Evolutionary conservation across 2,113 vertebrate species (phyloP).

Genomic region (Hippopotamus amphibius): DNA sequence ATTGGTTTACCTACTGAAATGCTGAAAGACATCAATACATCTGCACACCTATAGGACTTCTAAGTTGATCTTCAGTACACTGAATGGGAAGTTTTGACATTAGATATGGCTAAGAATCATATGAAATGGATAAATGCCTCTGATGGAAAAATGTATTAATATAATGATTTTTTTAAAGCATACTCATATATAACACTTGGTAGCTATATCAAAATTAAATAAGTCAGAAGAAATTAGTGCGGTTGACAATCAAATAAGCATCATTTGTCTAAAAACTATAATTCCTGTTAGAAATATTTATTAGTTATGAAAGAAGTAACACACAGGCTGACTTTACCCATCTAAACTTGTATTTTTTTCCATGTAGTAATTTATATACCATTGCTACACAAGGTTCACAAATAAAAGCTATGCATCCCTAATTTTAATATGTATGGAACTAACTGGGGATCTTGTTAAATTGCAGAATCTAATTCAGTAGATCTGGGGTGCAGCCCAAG

Average conservation of each 20-base stretch:
- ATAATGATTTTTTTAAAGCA: background rate
- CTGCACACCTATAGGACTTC: background rate
- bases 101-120: background rate
- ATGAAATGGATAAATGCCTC: background rate
- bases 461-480: background rate
- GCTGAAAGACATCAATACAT: background rate
- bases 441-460: background rate
- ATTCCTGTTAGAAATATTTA: background rate
- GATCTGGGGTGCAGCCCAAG: rapidly evolving
- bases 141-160: background rate
- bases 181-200: background rate
- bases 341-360: background rate
- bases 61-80: background rate
- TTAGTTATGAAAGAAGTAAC: background rate
- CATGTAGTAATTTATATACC: background rate
- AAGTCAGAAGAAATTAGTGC: background rate
- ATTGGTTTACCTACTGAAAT: background rate
- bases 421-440: background rate
- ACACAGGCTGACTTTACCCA: background rate
- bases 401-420: background rate
- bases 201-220: background rate
- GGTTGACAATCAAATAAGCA: background rate
- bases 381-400: background rate
- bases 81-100: background rate
- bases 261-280: background rate